Conservation (phyloP, 2,797 vertebrate genomes). For the Hyperoplus lanceolatus region DNA sequence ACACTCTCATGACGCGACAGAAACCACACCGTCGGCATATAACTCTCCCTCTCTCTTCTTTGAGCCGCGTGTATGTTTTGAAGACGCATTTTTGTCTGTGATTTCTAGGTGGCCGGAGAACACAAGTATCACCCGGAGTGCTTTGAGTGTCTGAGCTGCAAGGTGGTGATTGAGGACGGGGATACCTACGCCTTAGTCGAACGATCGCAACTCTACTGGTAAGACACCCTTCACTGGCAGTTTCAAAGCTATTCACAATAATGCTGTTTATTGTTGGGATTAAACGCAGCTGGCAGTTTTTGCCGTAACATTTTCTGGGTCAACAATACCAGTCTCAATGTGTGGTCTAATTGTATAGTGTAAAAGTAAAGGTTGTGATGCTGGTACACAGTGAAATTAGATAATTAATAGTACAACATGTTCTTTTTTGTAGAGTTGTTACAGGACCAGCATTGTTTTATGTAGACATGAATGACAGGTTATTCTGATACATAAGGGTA, state of each 20-base stretch:
- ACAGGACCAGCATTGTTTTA: background rate
- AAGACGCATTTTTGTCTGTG: conserved; percentile 47
- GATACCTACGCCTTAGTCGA: conserved; percentile 96
- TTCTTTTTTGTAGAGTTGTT: background rate
- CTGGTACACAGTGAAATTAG: background rate
- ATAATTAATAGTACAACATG: background rate
- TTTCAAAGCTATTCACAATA: background rate
- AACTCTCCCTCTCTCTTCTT: conserved; percentile 3
- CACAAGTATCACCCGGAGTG: conserved; percentile 99
- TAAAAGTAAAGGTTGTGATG: background rate
- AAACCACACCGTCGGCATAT: background rate
- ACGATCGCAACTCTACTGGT: conserved; percentile 95
- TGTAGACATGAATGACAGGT: background rate
- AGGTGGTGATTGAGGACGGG: conserved; percentile 94
- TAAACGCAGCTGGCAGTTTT: background rate
- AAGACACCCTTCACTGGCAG: conserved; percentile 66
- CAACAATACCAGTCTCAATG: background rate
- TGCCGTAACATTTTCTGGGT: background rate
- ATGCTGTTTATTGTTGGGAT: background rate
- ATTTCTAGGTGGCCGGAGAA: conserved; percentile 93
- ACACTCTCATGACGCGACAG: conserved; percentile 18
- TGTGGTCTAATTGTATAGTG: background rate
- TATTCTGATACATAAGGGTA: no score
- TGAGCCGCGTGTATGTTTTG: background rate
- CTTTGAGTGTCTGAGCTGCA: conserved; percentile 97